A percentile compares a stretch with the other conserved stretches of the same genome.
These are phyloP conservation scores for Siphlonurus alternatus DNA, from an alignment of 2,888 invertebrate species.

Conservation along the genomic window DNA sequence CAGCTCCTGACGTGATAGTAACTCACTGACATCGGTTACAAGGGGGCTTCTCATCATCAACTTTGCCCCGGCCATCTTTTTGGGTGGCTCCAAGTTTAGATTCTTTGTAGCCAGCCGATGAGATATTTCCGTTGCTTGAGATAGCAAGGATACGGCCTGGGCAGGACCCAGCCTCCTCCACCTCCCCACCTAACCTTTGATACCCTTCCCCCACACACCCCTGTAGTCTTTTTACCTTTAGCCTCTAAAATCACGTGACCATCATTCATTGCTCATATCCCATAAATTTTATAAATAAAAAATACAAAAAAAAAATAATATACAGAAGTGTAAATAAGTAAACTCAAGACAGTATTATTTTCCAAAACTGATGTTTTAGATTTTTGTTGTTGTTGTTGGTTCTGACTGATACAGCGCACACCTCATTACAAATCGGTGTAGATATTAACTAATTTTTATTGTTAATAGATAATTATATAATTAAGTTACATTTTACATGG, in stretches of 20 bases:
- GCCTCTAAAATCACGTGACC: too few species aligned
- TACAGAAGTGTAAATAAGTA: not conserved
- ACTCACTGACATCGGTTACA: conserved; percentile 48
- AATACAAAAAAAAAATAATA: not conserved
- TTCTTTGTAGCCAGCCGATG: not conserved
- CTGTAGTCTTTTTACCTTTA: too few species aligned
- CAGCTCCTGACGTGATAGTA: conserved; percentile 80
- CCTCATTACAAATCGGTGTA: not conserved
- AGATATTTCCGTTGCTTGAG: not conserved
- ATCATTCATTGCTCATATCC: not conserved
- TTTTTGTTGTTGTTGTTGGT: not conserved
- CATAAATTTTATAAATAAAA: not conserved
- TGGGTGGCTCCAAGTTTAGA: not conserved
- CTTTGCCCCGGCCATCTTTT: not conserved
- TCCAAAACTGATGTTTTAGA: not conserved
- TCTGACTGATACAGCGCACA: not conserved
- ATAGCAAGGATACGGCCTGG: not conserved
- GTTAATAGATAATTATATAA: too few species aligned
- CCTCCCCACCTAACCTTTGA: not conserved
- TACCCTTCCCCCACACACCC: too few species aligned
- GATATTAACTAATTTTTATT: not conserved
- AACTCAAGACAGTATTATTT: not conserved
- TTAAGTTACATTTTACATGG: too few species aligned
- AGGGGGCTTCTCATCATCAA: not conserved
- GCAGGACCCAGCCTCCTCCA: not conserved